These are phyloP conservation scores for Cryptus armator DNA, from an alignment of 2,888 invertebrate genomes.

Conservation along the genomic window DNA sequence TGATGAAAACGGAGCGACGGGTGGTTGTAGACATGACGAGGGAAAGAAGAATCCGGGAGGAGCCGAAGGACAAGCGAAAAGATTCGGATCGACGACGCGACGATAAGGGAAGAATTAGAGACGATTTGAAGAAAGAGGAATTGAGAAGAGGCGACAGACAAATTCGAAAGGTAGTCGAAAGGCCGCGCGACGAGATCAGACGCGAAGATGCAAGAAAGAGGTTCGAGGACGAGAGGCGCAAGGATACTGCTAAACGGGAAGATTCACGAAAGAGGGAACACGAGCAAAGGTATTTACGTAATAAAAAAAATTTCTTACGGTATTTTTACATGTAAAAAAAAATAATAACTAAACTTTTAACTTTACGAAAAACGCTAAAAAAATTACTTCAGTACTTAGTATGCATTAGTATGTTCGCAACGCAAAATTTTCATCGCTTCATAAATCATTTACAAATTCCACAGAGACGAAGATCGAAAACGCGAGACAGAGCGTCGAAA, in stretches of 20 bases:
- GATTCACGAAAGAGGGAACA: constrained; percentile 83
- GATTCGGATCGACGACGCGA: constrained; percentile 79
- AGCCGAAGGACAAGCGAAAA: constrained; percentile 77
- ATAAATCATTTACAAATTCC: constrained; percentile 4
- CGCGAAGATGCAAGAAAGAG: constrained; percentile 82
- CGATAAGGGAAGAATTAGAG: constrained; percentile 77
- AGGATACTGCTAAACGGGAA: constrained; percentile 82
- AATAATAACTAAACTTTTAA: too few relatives aligned
- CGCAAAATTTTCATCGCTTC: neutral
- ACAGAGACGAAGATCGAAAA: constrained; percentile 79
- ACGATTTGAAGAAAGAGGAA: constrained; percentile 76
- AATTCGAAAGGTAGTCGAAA: constrained; percentile 78
- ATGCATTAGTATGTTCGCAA: neutral
- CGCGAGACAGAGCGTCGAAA: constrained; percentile 76
- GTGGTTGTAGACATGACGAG: constrained; percentile 82
- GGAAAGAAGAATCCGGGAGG: constrained; percentile 78
- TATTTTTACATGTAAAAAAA: constrained; percentile 7
- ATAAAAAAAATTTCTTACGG: too few relatives aligned
- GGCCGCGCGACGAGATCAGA: constrained; percentile 82
- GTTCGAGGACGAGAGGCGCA: constrained; percentile 83
- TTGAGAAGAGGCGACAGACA: constrained; percentile 85
- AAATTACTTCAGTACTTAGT: neutral
- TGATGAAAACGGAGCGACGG: constrained; percentile 80
- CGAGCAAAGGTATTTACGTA: constrained; percentile 80
- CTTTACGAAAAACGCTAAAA: too few relatives aligned